Conservation (phyloP, 2,888 invertebrate genomes). For the Mellilla xanthometata region DNA sequence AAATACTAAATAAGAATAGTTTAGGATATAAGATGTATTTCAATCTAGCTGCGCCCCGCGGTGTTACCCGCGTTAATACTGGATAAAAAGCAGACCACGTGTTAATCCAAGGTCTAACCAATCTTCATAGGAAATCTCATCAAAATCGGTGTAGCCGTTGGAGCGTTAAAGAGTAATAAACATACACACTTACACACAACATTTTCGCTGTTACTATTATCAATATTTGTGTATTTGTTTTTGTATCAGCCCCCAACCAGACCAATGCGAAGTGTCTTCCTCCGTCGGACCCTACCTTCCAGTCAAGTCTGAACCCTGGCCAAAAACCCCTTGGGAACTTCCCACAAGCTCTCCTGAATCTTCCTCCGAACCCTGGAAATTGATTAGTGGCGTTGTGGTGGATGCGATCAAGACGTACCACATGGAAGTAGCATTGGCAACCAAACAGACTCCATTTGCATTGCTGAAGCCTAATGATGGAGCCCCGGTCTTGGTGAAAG, state of each 20-base stretch:
- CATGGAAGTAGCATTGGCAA: slow-evolving; percentile 85
- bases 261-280: slow-evolving; percentile 68
- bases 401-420: slow-evolving; percentile 88
- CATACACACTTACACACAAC: no score
- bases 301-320: slow-evolving; percentile 33
- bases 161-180: no score
- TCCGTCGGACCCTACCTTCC: slow-evolving; percentile 62
- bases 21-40: no score
- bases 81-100: no score
- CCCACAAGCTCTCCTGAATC: slow-evolving; percentile 42
- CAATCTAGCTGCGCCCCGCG: no score
- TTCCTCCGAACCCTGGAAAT: slow-evolving; percentile 32
- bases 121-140: no score
- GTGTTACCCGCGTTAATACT: no score
- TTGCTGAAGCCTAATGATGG: slow-evolving; percentile 86
- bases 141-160: no score
- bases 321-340: slow-evolving; percentile 34
- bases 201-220: no score
- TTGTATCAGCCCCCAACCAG: slow-evolving; percentile 43
- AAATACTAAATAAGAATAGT: no score
- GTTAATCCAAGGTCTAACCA: no score
- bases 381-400: slow-evolving; percentile 83
- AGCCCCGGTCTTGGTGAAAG: slow-evolving; percentile 86
- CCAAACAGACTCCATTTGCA: slow-evolving; percentile 87
- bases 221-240: no score